Base-by-base conservation (phyloP, 1,140 invertebrate species). In the Agrypnia vestita region DNA sequence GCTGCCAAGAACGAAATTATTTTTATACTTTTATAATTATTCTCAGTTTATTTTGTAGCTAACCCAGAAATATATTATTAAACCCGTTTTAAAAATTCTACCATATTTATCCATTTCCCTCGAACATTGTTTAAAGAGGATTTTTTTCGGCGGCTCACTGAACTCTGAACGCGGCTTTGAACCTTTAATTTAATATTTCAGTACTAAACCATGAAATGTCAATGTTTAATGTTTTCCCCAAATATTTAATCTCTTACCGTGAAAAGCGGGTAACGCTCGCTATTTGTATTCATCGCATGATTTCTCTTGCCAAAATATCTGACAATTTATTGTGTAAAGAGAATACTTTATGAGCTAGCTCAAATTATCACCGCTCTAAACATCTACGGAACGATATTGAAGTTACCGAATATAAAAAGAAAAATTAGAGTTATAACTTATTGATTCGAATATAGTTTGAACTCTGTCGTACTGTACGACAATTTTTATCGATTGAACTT, bases 331-430 rank as follows among this genome's bases (percentile, higher is more conserved):
- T 35, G 64, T 12, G 35, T 35, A 69, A 69, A 69, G 64, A 46
- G 64, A 69, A 69, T 69, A 43, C 35, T 43, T 35, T 21, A 69
- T 69, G 64, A 69, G 64, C 21, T 12, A 13, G 15, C 35, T 69
- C 64, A 69, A 69, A 69, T 69, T 15, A n/a, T 46, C 64, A 46
- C 35, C 25, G 64, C 43, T 15, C 21, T 7, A 69, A 69, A 69
- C 35, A 69, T 35, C 12, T 21, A 46, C 7, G 25, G 35, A 43
- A 13, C 13, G 43, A 25, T 69, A 25, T 13, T 69, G 43, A 69
- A 43, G 35, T 69, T 69, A 43, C 1, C 21, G 10, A 61, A 15
- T 3, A 15, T 8, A 35, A 35, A 35, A 35, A 35, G 25, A 35
- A 3, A 6, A 35, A 35, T 35, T 35, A 3, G 6, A 35, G 25